These are phyloP conservation scores for Discoglossus pictus DNA, from an alignment of 2,797 vertebrate species.

Conservation along the genomic window DNA sequence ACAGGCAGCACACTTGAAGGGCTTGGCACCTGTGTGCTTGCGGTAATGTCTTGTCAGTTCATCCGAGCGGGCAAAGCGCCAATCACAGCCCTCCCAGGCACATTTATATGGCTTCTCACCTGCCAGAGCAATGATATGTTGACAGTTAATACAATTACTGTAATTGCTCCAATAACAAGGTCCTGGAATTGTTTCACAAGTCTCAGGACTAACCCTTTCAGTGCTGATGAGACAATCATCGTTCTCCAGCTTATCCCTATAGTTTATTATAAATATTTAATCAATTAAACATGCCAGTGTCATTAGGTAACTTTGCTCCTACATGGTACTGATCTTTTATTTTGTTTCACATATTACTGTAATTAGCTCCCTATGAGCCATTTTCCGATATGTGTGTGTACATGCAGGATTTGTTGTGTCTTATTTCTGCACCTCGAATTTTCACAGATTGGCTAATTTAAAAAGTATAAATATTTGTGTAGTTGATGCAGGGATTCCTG, in stretches of 20 bases:
- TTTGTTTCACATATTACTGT: too few species aligned
- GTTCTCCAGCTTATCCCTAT: not conserved
- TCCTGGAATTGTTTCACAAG: conserved; percentile 10
- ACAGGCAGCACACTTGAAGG: conserved; percentile 87
- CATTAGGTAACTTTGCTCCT: too few species aligned
- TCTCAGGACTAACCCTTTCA: not conserved
- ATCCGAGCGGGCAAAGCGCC: conserved; percentile 91
- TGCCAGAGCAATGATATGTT: conserved; percentile 56
- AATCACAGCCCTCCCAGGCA: conserved; percentile 88
- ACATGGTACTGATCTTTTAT: too few species aligned
- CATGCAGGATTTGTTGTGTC: not conserved
- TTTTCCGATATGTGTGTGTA: not conserved
- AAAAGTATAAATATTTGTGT: conserved; percentile 27
- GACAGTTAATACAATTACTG: conserved; percentile 35
- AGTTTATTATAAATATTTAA: too few species aligned
- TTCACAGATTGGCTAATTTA: not conserved
- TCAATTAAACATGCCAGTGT: too few species aligned
- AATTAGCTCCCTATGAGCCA: too few species aligned
- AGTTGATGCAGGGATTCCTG: conserved; percentile 14
- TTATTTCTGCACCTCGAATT: not conserved
- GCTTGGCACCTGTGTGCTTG: conserved; percentile 92
- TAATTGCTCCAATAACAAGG: conserved; percentile 26
- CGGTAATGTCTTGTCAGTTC: conserved; percentile 90
- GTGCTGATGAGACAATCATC: not conserved
- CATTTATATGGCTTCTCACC: conserved; percentile 92